Conservation (phyloP, 2,113 vertebrate species). For the Hystrix cristata region DNA sequence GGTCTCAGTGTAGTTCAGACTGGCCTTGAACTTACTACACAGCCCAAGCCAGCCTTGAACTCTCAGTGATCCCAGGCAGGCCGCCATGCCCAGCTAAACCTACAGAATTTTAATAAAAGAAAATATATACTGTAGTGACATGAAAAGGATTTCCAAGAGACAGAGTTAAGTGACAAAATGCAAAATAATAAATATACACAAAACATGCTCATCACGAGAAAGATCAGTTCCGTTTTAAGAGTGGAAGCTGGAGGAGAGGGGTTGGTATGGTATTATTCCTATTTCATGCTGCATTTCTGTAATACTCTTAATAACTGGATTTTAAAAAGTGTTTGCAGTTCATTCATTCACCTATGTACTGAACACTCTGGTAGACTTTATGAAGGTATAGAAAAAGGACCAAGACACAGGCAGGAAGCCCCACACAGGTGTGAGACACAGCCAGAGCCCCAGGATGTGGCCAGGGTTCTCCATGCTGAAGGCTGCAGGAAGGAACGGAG, state of each 20-base stretch:
- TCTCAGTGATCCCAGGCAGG: background rate
- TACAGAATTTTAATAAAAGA: background rate
- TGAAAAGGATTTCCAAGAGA: slow-evolving; percentile 5
- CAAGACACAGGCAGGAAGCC: background rate
- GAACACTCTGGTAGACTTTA: background rate
- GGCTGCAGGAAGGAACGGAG: background rate
- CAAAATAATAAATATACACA: background rate
- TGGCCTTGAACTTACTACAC: background rate
- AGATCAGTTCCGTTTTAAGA: background rate
- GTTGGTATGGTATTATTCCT: background rate
- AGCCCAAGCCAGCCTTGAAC: no score
- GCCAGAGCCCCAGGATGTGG: background rate
- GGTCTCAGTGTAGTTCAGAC: background rate
- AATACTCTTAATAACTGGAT: background rate
- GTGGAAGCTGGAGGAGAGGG: background rate
- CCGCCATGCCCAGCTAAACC: background rate
- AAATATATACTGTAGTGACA: background rate
- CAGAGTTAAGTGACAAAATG: background rate
- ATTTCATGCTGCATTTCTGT: background rate
- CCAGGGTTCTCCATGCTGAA: background rate
- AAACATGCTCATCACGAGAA: background rate
- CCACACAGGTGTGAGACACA: background rate
- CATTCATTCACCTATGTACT: background rate
- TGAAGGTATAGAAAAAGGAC: background rate
- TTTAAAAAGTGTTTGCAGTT: background rate